A percentile compares a stretch with the other conserved stretches of the same genome.
Evolutionary conservation across 1,140 invertebrate genomes (phyloP).

Genomic region (Trigoniulus corallinus): DNA sequence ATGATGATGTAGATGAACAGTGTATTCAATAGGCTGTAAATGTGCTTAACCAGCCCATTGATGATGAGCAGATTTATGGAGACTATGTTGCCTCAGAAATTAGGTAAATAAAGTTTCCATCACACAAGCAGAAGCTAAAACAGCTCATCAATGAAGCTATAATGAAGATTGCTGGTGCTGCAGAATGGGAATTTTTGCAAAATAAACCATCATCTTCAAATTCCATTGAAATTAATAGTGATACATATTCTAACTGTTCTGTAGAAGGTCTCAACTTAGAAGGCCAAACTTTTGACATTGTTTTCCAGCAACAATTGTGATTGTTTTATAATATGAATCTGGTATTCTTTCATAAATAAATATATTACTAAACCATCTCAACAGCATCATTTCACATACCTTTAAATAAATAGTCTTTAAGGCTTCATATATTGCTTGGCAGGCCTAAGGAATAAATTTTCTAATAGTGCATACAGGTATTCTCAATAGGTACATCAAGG

Average conservation of each 20-base stretch:
- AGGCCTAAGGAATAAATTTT: neutral
- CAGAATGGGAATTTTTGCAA: too few relatives aligned
- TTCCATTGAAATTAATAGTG: too few relatives aligned
- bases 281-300: neutral
- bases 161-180: too few relatives aligned
- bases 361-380: neutral
- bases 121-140: too few relatives aligned
- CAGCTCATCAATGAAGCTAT: too few relatives aligned
- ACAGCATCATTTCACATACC: neutral
- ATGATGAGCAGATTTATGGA: too few relatives aligned
- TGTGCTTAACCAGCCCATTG: too few relatives aligned
- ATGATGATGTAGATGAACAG: too few relatives aligned
- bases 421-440: neutral
- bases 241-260: neutral
- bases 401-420: neutral
- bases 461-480: neutral
- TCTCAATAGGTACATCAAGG: neutral
- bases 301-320: neutral
- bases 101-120: too few relatives aligned
- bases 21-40: too few relatives aligned
- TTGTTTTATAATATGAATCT: neutral
- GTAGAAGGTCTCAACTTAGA: neutral
- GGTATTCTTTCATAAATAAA: neutral
- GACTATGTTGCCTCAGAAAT: too few relatives aligned
- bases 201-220: too few relatives aligned